phyloP scores from a whole-genome alignment of 2,797 vertebrate species.

The Rhinichthys osculus region DNA sequence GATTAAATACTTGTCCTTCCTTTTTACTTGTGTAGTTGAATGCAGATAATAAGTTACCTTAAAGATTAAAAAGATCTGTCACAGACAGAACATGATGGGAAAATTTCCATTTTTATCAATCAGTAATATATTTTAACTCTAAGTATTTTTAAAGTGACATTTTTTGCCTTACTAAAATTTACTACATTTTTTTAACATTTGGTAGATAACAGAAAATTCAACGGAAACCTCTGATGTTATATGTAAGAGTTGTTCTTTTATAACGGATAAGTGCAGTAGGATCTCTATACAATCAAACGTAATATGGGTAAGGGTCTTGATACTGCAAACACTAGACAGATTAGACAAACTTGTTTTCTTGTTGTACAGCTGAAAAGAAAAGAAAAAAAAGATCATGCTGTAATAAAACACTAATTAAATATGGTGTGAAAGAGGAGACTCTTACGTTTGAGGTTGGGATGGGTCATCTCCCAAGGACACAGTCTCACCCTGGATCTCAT shows the following conservation, averaged over 20 bases:
- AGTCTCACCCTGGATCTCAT: slow-evolving; percentile 99
- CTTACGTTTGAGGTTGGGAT: slow-evolving; percentile 98
- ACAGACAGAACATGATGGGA: neutral
- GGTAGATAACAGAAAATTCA: neutral
- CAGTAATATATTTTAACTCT: neutral
- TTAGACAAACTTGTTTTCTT: neutral
- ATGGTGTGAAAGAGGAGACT: slow-evolving; percentile 50
- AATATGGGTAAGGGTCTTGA: neutral
- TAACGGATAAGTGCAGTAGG: neutral
- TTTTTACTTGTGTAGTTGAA: neutral
- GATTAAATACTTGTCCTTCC: neutral
- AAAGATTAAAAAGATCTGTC: neutral
- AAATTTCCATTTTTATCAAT: neutral
- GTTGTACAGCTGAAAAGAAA: neutral
- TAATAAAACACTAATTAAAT: neutral
- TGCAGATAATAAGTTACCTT: neutral
- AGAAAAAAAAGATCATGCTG: neutral
- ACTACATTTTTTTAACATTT: neutral
- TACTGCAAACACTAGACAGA: neutral
- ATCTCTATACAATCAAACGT: neutral
- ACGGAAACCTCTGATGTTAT: neutral
- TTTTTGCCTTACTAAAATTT: neutral
- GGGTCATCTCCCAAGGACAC: slow-evolving; percentile 98
- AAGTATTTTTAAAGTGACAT: neutral
- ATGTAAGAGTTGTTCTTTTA: neutral